phyloP scores from a whole-genome alignment of 2,797 vertebrate species.

The Platalea minor region DNA sequence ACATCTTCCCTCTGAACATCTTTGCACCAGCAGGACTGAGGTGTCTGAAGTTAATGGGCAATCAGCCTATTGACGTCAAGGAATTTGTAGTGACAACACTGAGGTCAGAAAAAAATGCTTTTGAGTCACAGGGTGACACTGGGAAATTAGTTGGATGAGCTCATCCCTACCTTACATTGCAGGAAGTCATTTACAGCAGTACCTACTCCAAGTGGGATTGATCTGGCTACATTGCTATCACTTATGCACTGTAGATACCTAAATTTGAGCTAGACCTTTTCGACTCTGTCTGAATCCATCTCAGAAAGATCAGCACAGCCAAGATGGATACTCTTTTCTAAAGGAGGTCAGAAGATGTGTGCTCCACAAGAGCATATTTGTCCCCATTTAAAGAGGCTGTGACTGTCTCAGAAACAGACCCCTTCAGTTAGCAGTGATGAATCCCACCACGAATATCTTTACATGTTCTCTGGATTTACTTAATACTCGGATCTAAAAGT shows the following conservation, averaged over 20 bases:
- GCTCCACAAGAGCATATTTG: neutral
- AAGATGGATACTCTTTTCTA: neutral
- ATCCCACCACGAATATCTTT: neutral
- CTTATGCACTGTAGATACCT: neutral
- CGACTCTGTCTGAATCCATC: neutral
- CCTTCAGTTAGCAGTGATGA: neutral
- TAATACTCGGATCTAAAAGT: neutral
- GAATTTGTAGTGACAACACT: neutral
- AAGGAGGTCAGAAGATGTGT: neutral
- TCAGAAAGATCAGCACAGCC: neutral
- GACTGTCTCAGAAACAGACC: neutral
- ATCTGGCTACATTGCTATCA: fast-evolving
- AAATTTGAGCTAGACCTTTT: neutral
- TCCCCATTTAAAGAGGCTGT: neutral
- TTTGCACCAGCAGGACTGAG: neutral
- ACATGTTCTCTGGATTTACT: neutral
- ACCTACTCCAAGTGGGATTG: fast-evolving
- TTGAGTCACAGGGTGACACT: neutral
- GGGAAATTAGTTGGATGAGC: neutral
- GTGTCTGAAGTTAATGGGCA: neutral
- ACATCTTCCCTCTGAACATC: neutral
- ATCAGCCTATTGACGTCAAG: neutral
- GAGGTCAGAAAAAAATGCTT: neutral
- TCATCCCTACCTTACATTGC: neutral
- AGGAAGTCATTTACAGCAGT: neutral